Conservation (phyloP, 2,888 invertebrate genomes). For the Ariolimax columbianus region DNA sequence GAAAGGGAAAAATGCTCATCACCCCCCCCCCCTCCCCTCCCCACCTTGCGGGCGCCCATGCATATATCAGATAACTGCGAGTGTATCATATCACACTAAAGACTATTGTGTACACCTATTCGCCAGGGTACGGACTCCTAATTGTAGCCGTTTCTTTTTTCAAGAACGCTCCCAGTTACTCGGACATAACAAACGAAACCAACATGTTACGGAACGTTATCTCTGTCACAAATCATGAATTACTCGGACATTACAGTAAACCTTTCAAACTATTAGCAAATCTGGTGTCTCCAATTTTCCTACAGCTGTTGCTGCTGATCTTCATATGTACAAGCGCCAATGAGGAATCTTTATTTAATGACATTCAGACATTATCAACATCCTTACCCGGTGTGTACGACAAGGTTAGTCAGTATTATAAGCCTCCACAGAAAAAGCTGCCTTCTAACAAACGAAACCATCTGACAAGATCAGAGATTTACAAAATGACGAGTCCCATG, state of each 20-base stretch:
- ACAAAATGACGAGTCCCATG: conserved; percentile 30
- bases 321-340: neutral
- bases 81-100: too few species aligned
- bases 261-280: neutral
- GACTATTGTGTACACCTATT: too few species aligned
- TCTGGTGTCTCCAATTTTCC: neutral
- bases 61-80: too few species aligned
- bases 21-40: too few species aligned
- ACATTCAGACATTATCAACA: neutral
- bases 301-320: neutral
- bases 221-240: too few species aligned
- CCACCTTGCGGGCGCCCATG: too few species aligned
- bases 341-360: neutral
- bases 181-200: too few species aligned
- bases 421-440: neutral
- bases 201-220: too few species aligned
- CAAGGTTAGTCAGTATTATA: conserved; percentile 27
- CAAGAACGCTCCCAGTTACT: too few species aligned
- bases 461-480: conserved; percentile 44
- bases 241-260: neutral
- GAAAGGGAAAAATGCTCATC: too few species aligned
- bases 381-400: conserved; percentile 36
- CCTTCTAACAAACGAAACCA: conserved; percentile 20
- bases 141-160: too few species aligned
- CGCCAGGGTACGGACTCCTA: too few species aligned